Base-by-base conservation (phyloP, 1,140 invertebrate genomes). In the Cotesia typhae region DNA sequence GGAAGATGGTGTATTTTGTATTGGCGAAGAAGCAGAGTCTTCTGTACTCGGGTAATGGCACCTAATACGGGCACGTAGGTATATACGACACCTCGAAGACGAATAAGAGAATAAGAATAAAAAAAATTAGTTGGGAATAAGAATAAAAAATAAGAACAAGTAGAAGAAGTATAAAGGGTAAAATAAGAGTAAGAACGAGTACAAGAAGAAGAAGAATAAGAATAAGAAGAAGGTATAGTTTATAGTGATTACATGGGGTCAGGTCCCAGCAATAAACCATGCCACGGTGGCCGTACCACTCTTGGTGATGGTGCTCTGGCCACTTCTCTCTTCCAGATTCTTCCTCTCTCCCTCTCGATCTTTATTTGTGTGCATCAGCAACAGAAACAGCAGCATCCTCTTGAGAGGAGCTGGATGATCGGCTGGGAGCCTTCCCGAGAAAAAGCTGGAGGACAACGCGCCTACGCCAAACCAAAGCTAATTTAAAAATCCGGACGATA, bases 171-270 rank as follows among this genome's bases (percentile, higher is more conserved):
- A 47, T 6, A 37, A 53, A 53, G 53, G 41, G 41, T 20, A 70
- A 72, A 82, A 80, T 47, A 47, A 47, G 41, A 47, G 41, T 47
- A 47, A 47, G 41, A 47, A 47, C 10, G 3, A 47, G 41, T 9
- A 6, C 1, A 47, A 47, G 5, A 10, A 47, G 41, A 47, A 3
- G 41, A 47, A 47, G 41, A 47, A 47, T 6, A 47, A 6, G 6
- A 47, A 47, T 9, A 47, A 47, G 82, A 81, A 82, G 79, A 82
- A 85, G 81, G 79, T 84, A 86, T 85, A 84, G 84, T 85, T 85
- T 87, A 86, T 86, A 86, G 84, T 85, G 85, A 87, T 85, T 86
- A 84, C 85, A 86, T 82, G 84, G 83, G 84, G 84, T 86, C 85
- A 87, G 83, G 83, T 85, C 82, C 60, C 73, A 77, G 84, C 81